Conservation (phyloP, 2,797 vertebrate species). For the Sebastes cheni region DNA sequence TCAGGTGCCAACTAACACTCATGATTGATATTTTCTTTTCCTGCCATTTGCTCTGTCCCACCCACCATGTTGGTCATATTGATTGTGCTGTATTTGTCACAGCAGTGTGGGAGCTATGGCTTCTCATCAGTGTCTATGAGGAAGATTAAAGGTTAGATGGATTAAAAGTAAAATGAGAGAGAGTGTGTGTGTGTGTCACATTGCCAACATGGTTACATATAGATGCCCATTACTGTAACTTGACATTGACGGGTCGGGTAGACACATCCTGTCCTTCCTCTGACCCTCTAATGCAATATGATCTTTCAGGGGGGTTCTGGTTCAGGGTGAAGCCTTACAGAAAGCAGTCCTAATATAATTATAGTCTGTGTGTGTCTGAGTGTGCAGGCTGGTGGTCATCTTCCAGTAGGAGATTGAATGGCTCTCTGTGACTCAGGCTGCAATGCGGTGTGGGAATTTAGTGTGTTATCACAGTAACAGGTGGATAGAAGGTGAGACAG, state of each 20-base stretch:
- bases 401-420: constrained; percentile 28
- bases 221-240: constrained; percentile 13
- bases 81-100: constrained; percentile 7
- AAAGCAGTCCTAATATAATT: constrained; percentile 39
- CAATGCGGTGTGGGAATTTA: constrained; percentile 14
- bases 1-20: background rate
- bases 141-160: background rate
- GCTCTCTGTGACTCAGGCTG: constrained; percentile 24
- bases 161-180: background rate
- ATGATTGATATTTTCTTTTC: background rate
- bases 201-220: constrained; percentile 2
- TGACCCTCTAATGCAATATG: constrained; percentile 36
- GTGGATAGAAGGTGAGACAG: background rate
- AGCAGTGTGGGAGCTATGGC: background rate
- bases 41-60: background rate
- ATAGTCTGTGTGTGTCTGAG: constrained; percentile 9
- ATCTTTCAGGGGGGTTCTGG: constrained; percentile 33
- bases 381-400: constrained; percentile 26
- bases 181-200: constrained; percentile 3
- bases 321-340: constrained; percentile 22
- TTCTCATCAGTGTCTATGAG: background rate
- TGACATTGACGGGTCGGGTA: background rate
- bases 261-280: constrained; percentile 34
- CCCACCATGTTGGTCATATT: background rate
- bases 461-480: background rate